Base-by-base conservation (phyloP, 2,797 vertebrate genomes). In the Linurgus olivaceus region DNA sequence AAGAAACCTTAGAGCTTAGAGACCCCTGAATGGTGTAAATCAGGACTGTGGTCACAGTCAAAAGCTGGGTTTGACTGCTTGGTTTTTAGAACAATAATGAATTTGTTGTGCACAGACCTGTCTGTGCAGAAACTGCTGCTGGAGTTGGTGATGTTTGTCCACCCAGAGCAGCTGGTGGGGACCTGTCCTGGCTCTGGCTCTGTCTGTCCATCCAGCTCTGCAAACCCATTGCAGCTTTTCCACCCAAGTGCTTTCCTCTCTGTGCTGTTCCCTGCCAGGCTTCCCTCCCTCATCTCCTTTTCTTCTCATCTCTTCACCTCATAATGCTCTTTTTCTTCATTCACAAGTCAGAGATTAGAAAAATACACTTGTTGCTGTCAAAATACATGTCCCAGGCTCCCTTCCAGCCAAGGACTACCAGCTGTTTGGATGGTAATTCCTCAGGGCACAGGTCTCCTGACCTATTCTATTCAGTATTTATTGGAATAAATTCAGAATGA, bases 351-450 rank as follows among this genome's bases (percentile, higher is more conserved):
- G 11, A 45, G 26, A 38, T 68, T n/a, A 61, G 11, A 75, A 54
- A 90, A 75, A 85, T 29, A 20, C 2, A 4, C 28, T 67, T 52
- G 31, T 67, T 76, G 38, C 78, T 79, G 15, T 58, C n/a, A 67
- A 52, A 82, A 29, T 10, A 40, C 0, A 0, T 5, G 11, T 91
- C 19, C 57, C 19, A 57, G 71, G 71, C 45, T 72, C 54, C 62
- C 62, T 86, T 90, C 52, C 61, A 93, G 63, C 68, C 52, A 61
- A 52, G 37, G 75, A 11, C 18, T 11, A 13, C 38, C 21, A 35
- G 0, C 11, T 76, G 0, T 38, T 68, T 40, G 44, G 25, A 13
- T 35, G 40, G 19, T 4, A 3, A 10, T 51, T 86, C 47, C 82
- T 55, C 25, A 9, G 47, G 82, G 33, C 63, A 66, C 26, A 24